Evolutionary conservation across 2,113 vertebrate genomes (phyloP).

Genomic region (Cyprinodon brontotheroides): DNA sequence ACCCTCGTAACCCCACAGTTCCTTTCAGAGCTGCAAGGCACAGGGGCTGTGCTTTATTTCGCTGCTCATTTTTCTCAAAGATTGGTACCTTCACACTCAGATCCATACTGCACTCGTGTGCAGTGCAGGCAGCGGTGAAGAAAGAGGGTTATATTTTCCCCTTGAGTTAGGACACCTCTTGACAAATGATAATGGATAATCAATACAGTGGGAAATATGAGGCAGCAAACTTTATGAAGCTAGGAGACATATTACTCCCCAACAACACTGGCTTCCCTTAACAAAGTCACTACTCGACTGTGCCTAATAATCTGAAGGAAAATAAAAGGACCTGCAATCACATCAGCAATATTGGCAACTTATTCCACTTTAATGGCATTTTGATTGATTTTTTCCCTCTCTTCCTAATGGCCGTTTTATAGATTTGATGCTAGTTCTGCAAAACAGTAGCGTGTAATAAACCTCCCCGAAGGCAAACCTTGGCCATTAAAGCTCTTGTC

Average conservation of each 20-base stretch:
- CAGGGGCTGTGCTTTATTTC: slow-evolving; percentile 89
- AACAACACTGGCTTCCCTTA: slow-evolving; percentile 99
- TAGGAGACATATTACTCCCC: slow-evolving; percentile 99
- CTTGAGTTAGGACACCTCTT: slow-evolving; percentile 99
- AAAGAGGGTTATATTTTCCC: slow-evolving; percentile 99
- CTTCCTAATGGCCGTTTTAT: slow-evolving; percentile 99
- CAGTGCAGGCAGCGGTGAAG: slow-evolving; percentile 83
- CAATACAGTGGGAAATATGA: slow-evolving; percentile 99
- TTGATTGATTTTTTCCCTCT: slow-evolving; percentile 96
- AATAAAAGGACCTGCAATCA: slow-evolving; percentile 99
- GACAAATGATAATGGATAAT: slow-evolving; percentile 99
- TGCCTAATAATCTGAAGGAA: slow-evolving; percentile 99
- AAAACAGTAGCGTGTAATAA: slow-evolving; percentile 99
- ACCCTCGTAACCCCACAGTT: slow-evolving; percentile 70
- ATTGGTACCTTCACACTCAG: slow-evolving; percentile 96
- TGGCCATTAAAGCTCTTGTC: slow-evolving; percentile 99
- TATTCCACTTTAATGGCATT: slow-evolving; percentile 99
- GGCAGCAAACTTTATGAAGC: slow-evolving; percentile 99
- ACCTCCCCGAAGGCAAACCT: slow-evolving; percentile 99
- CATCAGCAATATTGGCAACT: slow-evolving; percentile 99
- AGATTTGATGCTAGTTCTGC: slow-evolving; percentile 99
- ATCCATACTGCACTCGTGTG: slow-evolving; percentile 94
- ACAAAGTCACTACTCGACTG: slow-evolving; percentile 99
- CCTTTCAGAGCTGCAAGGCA: slow-evolving; percentile 90
- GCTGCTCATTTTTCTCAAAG: slow-evolving; percentile 98